Evolutionary conservation across 1,140 invertebrate genomes (phyloP).

Genomic region (Asbolus verrucosus): DNA sequence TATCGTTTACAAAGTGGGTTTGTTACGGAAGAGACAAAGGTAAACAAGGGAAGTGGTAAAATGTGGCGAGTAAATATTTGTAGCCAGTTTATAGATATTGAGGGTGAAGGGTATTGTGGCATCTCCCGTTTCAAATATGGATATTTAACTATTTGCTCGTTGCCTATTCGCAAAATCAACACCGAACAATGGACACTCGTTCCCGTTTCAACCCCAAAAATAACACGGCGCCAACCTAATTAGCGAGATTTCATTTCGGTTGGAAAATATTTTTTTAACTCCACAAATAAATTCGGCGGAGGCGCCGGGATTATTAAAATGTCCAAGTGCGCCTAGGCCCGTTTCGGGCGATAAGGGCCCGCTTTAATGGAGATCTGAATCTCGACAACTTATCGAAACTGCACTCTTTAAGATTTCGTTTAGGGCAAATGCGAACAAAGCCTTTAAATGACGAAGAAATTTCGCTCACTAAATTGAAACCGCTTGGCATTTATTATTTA

Average conservation of each 20-base stretch:
- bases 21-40: slow-evolving; percentile 47
- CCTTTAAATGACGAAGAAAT: no score
- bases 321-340: no score
- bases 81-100: slow-evolving; percentile 47
- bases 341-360: no score
- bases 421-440: no score
- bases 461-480: no score
- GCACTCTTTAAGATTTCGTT: no score
- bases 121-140: slow-evolving; percentile 13
- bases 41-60: slow-evolving; percentile 50
- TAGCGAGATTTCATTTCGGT: no score
- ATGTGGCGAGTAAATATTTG: slow-evolving; percentile 53
- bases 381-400: no score
- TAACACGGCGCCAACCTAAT: slow-evolving; percentile 11
- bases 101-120: slow-evolving; percentile 13
- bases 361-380: no score
- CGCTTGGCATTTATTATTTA: no score
- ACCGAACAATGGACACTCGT: neutral
- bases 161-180: neutral
- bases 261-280: neutral
- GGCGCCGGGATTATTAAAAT: slow-evolving; percentile 13
- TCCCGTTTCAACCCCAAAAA: neutral
- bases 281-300: neutral
- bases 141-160: slow-evolving; percentile 18
- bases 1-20: slow-evolving; percentile 50